Evolutionary conservation across 2,797 vertebrate genomes (phyloP), one percentile per base, ranked within the genome.

Genomic region (Centroberyx gerrardi): DNA sequence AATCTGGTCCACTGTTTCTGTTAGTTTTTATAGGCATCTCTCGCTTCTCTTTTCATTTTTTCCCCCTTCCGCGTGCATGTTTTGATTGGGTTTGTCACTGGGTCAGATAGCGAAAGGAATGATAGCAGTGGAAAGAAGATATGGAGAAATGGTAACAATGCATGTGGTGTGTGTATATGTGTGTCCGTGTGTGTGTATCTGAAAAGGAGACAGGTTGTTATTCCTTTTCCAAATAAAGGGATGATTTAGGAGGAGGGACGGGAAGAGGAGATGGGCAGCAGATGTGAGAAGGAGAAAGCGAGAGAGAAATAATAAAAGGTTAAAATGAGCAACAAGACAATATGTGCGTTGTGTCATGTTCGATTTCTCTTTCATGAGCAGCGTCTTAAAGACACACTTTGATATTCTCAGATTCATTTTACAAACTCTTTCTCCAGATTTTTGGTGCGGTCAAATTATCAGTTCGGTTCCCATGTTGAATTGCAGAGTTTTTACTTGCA

Each of bases 171-270:
- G 58, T 67, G 17, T 78, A 22, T 22, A 22, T 22, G 22, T 22
- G 22, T 22, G 22, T 22, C 22, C 22, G 74, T 61, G 31, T 68
- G 28, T 78, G 83, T 84, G 73, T 77, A 76, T 77, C 86, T 74
- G 71, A 70, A 81, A 74, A 82, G 74, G 64, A 88, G 77, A 89
- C 83, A 85, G 78, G 78, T 86, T 90, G 83, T 85, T 85, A 79
- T 86, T 87, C 33, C 22, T 75, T 87, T 83, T 87, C 76, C 79
- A 90, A 88, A 88, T 86, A 91, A 87, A 73, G 51, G 29, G 13
- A 7, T 76, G 68, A 79, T 66, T 78, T 66, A 61, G 31, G 33
- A 33, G n/a, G 48, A 58, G 51, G 65, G 18, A 49, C 38, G 22
- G n/a, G 53, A 38, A 36, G 46, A 65, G 46, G 62, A 81, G 74